Base-by-base conservation (phyloP, 92 coral and sea anemone genomes). In the Porites cylindrica region DNA sequence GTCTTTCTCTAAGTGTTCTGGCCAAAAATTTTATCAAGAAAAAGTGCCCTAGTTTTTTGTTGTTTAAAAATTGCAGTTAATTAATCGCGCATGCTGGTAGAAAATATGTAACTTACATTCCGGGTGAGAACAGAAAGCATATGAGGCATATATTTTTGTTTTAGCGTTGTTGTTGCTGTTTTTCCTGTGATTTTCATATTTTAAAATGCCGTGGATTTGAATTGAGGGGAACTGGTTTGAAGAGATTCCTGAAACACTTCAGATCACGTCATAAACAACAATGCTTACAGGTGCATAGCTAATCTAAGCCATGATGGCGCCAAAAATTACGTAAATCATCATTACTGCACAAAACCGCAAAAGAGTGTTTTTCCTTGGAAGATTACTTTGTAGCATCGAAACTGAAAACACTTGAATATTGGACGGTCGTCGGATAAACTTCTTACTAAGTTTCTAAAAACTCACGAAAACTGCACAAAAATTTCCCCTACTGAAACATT, bases 311-410 rank as follows among this genome's bases (percentile, higher is more conserved):
- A 10, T 75, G 8, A 75, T 56, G 64, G 10, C 62, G 65, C 20
- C 47, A 52, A 75, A 75, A 75, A 62, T 1, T 75, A 51, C 59
- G 26, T 72, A 72, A 50, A 47, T 60, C 16, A 17, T 43, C 38
- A 38, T 29, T 29, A 7, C n/a, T n/a, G 19, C 11, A 8, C 20
- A 52, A 38, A 61, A 47, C 59, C 59, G 24, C n/a, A 64, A 47
- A 50, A 8, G 60, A 1, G 21, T 20, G 23, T 79, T 47, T 8
- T 1, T 21, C 56, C 3, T 65, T 79, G 26, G 58, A 54, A 51
- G 29, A 79, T 79, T 65, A 79, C 64, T 14, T 5, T 51, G 19
- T 52, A 73, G 38, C 51, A 50, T 73, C n/a, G 51, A 50, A 64
- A 4, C 47, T 38, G 47, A 38, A 61, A 17, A 23, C 61, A 10